phyloP scores from a whole-genome alignment of 2,797 vertebrate species.

The Thalassophryne amazonica region DNA sequence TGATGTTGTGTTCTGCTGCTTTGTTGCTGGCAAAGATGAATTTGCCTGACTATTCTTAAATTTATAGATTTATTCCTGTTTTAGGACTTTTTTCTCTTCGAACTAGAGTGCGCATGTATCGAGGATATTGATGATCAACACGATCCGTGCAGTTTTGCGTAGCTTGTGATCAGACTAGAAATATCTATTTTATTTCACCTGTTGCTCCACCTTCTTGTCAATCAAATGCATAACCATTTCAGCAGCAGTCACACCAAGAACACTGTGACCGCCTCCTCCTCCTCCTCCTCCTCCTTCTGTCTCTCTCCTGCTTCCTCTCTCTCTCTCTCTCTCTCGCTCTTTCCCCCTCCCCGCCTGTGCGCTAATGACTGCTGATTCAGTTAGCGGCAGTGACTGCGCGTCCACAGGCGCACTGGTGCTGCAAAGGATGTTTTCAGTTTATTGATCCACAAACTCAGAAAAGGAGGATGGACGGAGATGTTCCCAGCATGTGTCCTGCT shows the following conservation, averaged over 20 bases:
- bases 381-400: slow-evolving; percentile 27
- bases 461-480: slow-evolving; percentile 4
- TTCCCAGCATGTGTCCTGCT: slow-evolving; percentile 11
- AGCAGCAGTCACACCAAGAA: too few species aligned
- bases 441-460: slow-evolving; percentile 3
- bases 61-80: too few species aligned
- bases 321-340: neutral
- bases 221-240: too few species aligned
- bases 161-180: too few species aligned
- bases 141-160: too few species aligned
- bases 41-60: too few species aligned
- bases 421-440: slow-evolving; percentile 24
- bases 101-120: too few species aligned
- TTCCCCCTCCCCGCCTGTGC: slow-evolving; percentile 9
- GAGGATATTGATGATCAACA: too few species aligned
- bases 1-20: neutral
- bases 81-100: too few species aligned
- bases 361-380: slow-evolving; percentile 57
- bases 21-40: neutral
- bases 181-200: too few species aligned
- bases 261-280: neutral
- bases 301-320: neutral
- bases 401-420: slow-evolving; percentile 12
- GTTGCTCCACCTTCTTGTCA: too few species aligned
- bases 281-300: neutral